Base-by-base conservation (phyloP, 2,113 vertebrate species). In the Melierax canorus region DNA sequence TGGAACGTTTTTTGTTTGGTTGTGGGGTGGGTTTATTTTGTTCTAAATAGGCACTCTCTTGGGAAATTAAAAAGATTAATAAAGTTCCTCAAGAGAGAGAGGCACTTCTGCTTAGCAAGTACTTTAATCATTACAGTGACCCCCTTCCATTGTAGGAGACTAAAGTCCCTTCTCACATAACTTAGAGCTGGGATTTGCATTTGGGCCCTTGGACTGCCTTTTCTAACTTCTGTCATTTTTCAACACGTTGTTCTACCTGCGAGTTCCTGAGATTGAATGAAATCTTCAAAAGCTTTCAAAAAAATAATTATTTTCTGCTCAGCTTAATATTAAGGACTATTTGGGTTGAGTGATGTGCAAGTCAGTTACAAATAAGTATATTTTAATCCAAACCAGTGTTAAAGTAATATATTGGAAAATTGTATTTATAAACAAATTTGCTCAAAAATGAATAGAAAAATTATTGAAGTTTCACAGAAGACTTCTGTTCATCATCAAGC, bases 61-160 rank as follows among this genome's bases (percentile, higher is more conserved):
- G 82, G 67, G 82, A 94, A 97, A 92, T 86, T 55, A 92, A 82
- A 90, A 88, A 66, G 38, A 58, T 95, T 38, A 58, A 26, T 71
- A 9, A 82, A 71, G 20, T n/a, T 96, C 11, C 66, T 86, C 10
- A 8, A 9, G 30, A 82, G 38, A 69, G 26, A 2, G 4, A 64
- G 15, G 38, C 19, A 36, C 1, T 8, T 46, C 45, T 74, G 45
- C 29, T 17, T 20, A 74, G 51, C 12, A 85, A 90, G 39, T 78
- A 23, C 24, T 88, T 94, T 53, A 81, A 41, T 82, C 41, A 26
- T 74, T 84, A 16, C 34, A 45, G 41, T 71, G 66, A 58, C 46
- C 12, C 19, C 16, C 22, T 90, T 69, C 41, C 41, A 16, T 20
- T 78, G 41, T 41, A 78, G n/a, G 15, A 55, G 16, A 77, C 27